phyloP scores from a whole-genome alignment of 1,140 invertebrate genomes.

The Neomicropteryx cornuta region DNA sequence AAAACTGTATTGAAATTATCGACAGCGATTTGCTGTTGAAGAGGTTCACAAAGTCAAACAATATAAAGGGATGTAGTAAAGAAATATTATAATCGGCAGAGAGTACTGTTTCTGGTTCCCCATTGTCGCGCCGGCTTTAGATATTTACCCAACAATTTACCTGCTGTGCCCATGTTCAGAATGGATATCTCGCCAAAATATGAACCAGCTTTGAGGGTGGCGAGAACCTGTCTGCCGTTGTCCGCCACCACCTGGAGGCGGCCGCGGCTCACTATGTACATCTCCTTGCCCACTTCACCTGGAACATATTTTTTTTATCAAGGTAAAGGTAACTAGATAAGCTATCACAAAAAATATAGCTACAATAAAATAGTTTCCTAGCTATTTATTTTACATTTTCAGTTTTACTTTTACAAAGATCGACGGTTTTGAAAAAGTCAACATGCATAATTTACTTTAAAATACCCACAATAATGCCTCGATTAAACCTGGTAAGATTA shows the following conservation, averaged over 20 bases:
- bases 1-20: no score
- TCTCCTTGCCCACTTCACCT: constrained; percentile 98
- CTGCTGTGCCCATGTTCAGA: constrained; percentile 98
- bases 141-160: constrained; percentile 92
- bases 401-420: no score
- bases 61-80: no score
- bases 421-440: no score
- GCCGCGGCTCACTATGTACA: constrained; percentile 98
- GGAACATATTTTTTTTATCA: constrained; percentile 18
- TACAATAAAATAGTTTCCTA: background rate
- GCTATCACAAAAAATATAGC: background rate
- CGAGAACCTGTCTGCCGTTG: constrained; percentile 93
- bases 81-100: constrained; percentile 7
- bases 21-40: no score
- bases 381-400: no score
- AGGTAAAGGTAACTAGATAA: background rate
- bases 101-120: background rate
- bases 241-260: constrained; percentile 93
- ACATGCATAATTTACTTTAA: no score
- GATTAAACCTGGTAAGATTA: no score
- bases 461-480: no score
- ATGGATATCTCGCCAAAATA: constrained; percentile 99
- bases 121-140: constrained; percentile 47
- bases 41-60: no score
- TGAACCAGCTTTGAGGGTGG: constrained; percentile 91